Evolutionary conservation across 2,113 vertebrate genomes (phyloP).

Genomic region (Dicrurus megarhynchus): DNA sequence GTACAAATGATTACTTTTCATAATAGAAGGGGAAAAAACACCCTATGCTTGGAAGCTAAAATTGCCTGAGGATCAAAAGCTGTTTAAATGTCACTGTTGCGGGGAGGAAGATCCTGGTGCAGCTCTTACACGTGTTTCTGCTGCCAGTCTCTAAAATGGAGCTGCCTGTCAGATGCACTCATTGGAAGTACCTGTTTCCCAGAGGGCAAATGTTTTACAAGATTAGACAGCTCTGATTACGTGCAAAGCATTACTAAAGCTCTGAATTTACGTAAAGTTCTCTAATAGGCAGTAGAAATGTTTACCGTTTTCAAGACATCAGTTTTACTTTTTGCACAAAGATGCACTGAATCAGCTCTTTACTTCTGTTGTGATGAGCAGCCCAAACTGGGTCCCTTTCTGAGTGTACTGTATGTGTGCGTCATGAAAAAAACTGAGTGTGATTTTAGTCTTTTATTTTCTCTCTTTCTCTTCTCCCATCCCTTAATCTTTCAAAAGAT

Average conservation of each 20-base stretch:
- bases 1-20: not conserved
- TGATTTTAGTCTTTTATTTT: not conserved
- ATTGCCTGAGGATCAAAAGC: not conserved
- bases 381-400: not conserved
- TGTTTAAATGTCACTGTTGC: not conserved
- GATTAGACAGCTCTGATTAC: not conserved
- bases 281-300: not conserved
- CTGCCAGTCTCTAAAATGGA: not conserved
- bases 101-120: not conserved
- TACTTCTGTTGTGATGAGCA: not conserved
- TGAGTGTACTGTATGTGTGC: not conserved
- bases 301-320: not conserved
- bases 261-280: not conserved
- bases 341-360: not conserved
- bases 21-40: not conserved
- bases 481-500: not conserved
- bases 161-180: not conserved
- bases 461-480: not conserved
- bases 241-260: not conserved
- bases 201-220: not conserved
- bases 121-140: not conserved
- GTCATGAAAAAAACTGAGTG: not conserved
- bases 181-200: not conserved
- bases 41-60: not conserved
- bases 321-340: not conserved